A percentile compares a stretch with the other conserved stretches of the same genome.
phyloP scores from a whole-genome alignment of 2,888 invertebrate species.

The Heliconius cydno region DNA sequence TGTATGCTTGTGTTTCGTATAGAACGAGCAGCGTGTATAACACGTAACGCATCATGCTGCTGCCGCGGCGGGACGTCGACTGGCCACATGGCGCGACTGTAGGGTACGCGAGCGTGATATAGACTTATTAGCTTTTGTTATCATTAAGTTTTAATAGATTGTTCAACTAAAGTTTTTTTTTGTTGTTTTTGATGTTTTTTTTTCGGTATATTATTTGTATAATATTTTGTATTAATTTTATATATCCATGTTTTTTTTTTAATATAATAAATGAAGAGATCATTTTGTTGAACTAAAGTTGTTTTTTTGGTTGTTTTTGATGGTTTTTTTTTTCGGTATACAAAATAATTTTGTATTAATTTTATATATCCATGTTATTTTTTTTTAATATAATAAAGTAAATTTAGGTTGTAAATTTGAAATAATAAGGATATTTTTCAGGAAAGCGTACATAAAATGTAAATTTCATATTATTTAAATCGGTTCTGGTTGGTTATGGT shows the following conservation, averaged over 20 bases:
- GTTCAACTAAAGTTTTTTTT: neutral
- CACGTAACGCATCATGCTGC: conserved; percentile 66
- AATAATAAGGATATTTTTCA: neutral
- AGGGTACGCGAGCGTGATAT: conserved; percentile 42
- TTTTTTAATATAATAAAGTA: neutral
- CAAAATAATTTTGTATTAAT: neutral
- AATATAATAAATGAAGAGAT: neutral
- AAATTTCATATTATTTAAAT: neutral
- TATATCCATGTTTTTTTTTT: neutral
- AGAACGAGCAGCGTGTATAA: conserved; percentile 60
- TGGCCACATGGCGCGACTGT: conserved; percentile 57
- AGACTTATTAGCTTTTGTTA: conserved; percentile 26
- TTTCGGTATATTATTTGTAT: neutral
- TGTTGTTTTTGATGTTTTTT: neutral
- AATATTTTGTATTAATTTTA: neutral
- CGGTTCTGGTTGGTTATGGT: conserved; percentile 10
- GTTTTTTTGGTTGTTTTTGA: neutral
- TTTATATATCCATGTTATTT: neutral
- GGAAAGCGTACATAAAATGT: neutral
- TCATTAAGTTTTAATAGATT: neutral
- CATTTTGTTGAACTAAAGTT: neutral
- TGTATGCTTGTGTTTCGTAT: conserved; percentile 63
- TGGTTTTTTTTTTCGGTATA: neutral
- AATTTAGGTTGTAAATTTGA: neutral
- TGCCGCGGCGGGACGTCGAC: conserved; percentile 61